Evolutionary conservation across 2,888 invertebrate genomes (phyloP).

Genomic region (Arge pagana): DNA sequence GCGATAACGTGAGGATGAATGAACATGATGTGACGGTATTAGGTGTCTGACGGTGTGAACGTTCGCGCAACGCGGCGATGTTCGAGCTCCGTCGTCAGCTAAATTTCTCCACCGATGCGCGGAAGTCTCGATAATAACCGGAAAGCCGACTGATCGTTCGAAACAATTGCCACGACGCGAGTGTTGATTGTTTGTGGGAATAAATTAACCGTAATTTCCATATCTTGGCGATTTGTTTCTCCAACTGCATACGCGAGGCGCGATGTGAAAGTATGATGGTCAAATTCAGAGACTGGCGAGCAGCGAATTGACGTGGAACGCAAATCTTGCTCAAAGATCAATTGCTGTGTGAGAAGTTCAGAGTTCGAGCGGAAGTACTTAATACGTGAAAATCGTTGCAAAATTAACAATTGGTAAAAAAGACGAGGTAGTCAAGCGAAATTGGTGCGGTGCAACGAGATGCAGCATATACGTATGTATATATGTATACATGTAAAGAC

Average conservation of each 20-base stretch:
- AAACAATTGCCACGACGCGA: background rate
- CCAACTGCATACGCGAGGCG: no score
- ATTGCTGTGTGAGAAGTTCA: slow-evolving; percentile 17
- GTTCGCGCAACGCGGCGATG: no score
- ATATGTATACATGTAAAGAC: no score
- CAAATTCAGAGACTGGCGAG: background rate
- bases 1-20: slow-evolving; percentile 43
- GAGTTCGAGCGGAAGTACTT: no score
- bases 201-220: no score
- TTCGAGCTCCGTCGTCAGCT: no score
- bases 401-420: background rate
- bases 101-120: no score
- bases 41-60: background rate
- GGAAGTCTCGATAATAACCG: no score
- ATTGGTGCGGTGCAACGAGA: slow-evolving; percentile 14
- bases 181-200: background rate
- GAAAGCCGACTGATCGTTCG: no score
- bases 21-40: slow-evolving; percentile 30
- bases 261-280: no score
- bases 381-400: slow-evolving; percentile 7
- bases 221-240: no score
- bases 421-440: slow-evolving; percentile 14
- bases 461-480: slow-evolving; percentile 4
- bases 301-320: background rate
- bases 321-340: slow-evolving; percentile 18